Percentiles rank a stretch among this genome's conserved stretches.
phyloP scores from a whole-genome alignment of 1,140 invertebrate genomes.

The Microplitis demolitor region DNA sequence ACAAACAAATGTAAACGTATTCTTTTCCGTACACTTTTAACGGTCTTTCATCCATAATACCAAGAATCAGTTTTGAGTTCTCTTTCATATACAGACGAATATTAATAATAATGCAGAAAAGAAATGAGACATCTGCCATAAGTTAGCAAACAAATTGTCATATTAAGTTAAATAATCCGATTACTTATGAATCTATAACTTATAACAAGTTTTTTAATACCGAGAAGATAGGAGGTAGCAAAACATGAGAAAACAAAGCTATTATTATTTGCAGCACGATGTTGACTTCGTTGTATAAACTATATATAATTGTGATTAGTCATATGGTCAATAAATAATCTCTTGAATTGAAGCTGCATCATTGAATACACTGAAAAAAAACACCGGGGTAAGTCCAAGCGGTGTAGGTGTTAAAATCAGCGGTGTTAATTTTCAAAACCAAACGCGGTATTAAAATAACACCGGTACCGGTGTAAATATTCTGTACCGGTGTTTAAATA shows the following conservation, averaged over 20 bases:
- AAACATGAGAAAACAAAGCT: slow-evolving; percentile 13
- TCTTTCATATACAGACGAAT: too few relatives aligned
- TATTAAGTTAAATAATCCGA: slow-evolving; percentile 2
- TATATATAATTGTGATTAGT: too few relatives aligned
- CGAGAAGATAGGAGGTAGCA: slow-evolving; percentile 17
- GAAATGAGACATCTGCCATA: background rate
- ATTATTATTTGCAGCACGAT: background rate
- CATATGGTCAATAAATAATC: too few relatives aligned
- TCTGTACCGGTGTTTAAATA: too few relatives aligned
- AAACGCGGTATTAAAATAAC: too few relatives aligned
- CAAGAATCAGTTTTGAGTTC: background rate
- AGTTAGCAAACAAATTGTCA: background rate
- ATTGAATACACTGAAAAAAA: too few relatives aligned
- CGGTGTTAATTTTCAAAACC: too few relatives aligned
- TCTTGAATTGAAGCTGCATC: too few relatives aligned
- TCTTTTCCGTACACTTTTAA: background rate
- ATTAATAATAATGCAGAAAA: background rate
- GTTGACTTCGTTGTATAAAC: too few relatives aligned
- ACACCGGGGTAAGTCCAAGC: too few relatives aligned
- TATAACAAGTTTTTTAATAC: slow-evolving; percentile 8
- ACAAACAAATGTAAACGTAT: background rate
- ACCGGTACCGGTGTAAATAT: too few relatives aligned
- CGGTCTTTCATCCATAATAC: background rate
- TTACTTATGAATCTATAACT: slow-evolving; percentile 6
- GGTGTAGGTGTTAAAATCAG: too few relatives aligned